Base-by-base conservation (phyloP, 1,140 invertebrate species). In the Nomia melanderi region DNA sequence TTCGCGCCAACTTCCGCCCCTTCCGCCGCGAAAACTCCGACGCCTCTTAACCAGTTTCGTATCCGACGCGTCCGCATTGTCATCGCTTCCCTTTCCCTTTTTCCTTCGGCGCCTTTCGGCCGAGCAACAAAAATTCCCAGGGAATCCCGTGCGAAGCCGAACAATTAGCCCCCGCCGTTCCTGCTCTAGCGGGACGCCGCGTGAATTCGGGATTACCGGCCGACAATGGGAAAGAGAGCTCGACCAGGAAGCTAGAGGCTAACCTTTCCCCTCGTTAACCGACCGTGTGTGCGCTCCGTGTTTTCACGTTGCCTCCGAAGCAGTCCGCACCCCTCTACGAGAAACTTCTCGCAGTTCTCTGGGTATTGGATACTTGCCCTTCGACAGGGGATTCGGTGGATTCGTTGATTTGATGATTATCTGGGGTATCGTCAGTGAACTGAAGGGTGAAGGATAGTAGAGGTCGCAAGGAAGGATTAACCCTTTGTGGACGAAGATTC, bases 1-100 rank as follows among this genome's bases (percentile, higher is more conserved):
- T 70, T 74, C 36, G 47, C 63, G 60, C 25, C 39, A 80, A 82
- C 69, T 36, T 31, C 31, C 36, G 33, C n/a, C 27, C n/a, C 7
- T 57, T 20, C 7, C 29, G 41, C 36, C 14, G 12, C 14, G 4
- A n/a, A n/a, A n/a, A n/a, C 41, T 5, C 41, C 12, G 12, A 39
- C 41, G 7, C 47, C 20, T 8, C 44, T 53, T 53, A 53, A 73
- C 29, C 41, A 20, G 36, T 25, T 53, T 44, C 41, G 44, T 33
- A 31, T 23, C 41, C 63, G 17, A 8, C 20, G 57, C n/a, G 23
- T 64, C n/a, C 20, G 27, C 56, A n/a, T 47, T n/a, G 62, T 64
- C 62, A 64, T 41, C 57, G 5, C n/a, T 4, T 2, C 20, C 4
- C 44, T 1, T n/a, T n/a, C n/a, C n/a, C n/a, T n/a, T n/a, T n/a